Percentiles rank a stretch among this genome's conserved stretches.
Evolutionary conservation across 2,113 vertebrate genomes (phyloP).

Genomic region (Pituophis catenifer): DNA sequence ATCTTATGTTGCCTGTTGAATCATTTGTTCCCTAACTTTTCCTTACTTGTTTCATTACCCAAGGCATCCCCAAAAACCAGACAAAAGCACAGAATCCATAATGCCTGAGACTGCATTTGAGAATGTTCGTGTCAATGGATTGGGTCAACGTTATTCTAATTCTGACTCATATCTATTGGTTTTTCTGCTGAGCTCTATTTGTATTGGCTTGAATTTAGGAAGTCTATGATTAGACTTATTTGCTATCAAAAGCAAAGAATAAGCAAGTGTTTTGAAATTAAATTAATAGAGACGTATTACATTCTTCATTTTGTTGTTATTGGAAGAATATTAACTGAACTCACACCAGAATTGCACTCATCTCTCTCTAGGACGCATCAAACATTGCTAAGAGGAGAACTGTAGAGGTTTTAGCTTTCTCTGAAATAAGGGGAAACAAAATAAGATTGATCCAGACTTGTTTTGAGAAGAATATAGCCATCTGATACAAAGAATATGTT

Average conservation of each 20-base stretch:
- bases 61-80: not conserved
- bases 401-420: conserved; percentile 39
- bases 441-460: conserved; percentile 46
- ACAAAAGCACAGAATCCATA: not conserved
- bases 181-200: not conserved
- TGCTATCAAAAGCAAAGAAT: not conserved
- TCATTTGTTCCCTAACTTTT: not conserved
- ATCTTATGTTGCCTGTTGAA: not conserved
- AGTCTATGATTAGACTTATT: not conserved
- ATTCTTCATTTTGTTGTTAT: conserved; percentile 18
- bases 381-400: conserved; percentile 6
- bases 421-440: conserved; percentile 48
- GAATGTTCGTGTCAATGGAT: not conserved
- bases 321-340: conserved; percentile 22
- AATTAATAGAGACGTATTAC: conserved; percentile 10
- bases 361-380: conserved; percentile 24
- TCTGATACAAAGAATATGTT: conserved; percentile 29
- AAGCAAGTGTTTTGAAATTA: conserved; percentile 8
- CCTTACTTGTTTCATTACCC: not conserved
- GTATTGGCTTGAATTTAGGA: not conserved
- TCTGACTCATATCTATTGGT: not conserved
- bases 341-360: conserved; percentile 36
- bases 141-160: not conserved
- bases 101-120: not conserved
- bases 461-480: conserved; percentile 23